Evolutionary conservation across 1,140 invertebrate species (phyloP).

Genomic region (Lordiphosa mommai): DNA sequence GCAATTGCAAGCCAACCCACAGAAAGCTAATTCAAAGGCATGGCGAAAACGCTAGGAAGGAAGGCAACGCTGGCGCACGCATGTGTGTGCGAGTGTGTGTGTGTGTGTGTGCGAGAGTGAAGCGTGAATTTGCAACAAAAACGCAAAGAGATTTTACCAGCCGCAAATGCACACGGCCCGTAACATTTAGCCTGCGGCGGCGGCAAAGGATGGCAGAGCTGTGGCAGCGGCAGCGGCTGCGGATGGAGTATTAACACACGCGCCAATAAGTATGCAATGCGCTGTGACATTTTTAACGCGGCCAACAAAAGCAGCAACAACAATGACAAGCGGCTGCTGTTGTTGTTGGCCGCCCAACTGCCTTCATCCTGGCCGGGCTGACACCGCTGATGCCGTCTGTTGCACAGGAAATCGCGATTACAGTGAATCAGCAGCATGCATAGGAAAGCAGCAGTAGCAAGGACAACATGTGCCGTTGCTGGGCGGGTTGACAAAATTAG

Average conservation of each 20-base stretch:
- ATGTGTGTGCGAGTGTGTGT: neutral
- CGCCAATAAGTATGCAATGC: conserved; percentile 77
- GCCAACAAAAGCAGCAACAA: conserved; percentile 54
- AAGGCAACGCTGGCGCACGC: conserved; percentile 11
- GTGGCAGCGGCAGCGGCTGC: conserved; percentile 2
- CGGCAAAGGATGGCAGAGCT: neutral
- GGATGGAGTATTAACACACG: conserved; percentile 64
- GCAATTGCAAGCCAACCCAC: conserved; percentile 63
- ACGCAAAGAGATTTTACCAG: conserved; percentile 52
- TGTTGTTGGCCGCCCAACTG: neutral
- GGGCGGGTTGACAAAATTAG: conserved; percentile 71
- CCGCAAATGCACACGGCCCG: conserved; percentile 63
- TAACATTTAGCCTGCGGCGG: conserved; percentile 62
- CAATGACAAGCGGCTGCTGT: conserved; percentile 18
- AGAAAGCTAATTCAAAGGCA: conserved; percentile 75
- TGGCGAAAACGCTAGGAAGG: conserved; percentile 63
- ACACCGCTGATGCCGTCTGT: conserved; percentile 35
- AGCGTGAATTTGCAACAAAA: conserved; percentile 42
- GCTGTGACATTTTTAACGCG: conserved; percentile 76
- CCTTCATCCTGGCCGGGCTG: conserved; percentile 15
- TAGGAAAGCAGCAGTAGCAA: neutral
- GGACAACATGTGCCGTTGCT: conserved; percentile 32
- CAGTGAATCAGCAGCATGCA: conserved; percentile 53
- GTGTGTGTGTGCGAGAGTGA: conserved; percentile 7
- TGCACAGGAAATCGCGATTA: conserved; percentile 72